Evolutionary conservation across 2,113 vertebrate species (phyloP).

Genomic region (Circaetus gallicus): DNA sequence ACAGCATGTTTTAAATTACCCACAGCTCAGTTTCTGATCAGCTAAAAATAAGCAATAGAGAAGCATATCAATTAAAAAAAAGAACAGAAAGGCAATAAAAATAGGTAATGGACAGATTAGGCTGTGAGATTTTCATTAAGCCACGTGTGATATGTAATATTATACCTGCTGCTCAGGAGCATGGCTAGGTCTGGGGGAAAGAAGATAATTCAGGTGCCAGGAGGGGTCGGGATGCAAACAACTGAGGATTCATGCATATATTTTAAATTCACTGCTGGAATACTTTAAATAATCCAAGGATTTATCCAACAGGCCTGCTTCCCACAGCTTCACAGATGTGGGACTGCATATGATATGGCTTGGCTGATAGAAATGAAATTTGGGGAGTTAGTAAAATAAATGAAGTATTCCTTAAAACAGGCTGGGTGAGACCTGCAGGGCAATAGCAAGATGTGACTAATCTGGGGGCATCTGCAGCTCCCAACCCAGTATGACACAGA

Average conservation of each 20-base stretch:
- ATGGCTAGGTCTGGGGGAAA: background rate
- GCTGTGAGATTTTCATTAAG: conserved; percentile 32
- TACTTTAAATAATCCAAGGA: conserved; percentile 23
- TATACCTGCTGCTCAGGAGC: conserved; percentile 4
- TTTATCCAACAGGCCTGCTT: background rate
- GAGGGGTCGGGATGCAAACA: background rate
- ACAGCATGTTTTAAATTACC: conserved; percentile 34
- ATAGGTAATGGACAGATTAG: conserved; percentile 10
- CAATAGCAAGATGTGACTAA: background rate
- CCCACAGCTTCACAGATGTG: background rate
- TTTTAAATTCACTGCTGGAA: conserved; percentile 34
- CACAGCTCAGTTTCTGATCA: background rate
- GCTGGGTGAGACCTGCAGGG: background rate
- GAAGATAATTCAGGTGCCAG: conserved; percentile 12
- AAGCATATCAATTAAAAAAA: conserved; percentile 9
- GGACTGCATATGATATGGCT: background rate
- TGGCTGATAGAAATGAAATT: background rate
- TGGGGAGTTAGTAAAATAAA: background rate
- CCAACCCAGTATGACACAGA: background rate
- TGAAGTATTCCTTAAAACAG: background rate
- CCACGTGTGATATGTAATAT: background rate
- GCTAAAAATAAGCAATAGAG: conserved; percentile 40
- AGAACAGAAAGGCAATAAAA: conserved; percentile 9
- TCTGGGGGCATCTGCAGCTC: background rate
- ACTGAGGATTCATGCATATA: background rate